Evolutionary conservation across 1,140 invertebrate species (phyloP).

Genomic region (Musca domestica): DNA sequence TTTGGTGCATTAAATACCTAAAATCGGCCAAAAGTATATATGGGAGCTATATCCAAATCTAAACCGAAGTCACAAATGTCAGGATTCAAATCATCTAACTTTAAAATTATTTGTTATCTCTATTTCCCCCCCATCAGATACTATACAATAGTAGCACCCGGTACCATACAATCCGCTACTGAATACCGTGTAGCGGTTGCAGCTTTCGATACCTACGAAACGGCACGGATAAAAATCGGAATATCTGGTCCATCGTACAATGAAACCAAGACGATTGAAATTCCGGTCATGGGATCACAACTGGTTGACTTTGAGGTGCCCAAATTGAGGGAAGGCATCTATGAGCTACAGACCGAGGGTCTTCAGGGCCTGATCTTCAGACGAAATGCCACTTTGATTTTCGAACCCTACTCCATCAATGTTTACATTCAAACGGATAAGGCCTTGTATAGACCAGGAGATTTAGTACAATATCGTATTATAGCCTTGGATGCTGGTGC

Average conservation of each 20-base stretch:
- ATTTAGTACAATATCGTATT: conserved; percentile 79
- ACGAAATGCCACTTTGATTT: conserved; percentile 63
- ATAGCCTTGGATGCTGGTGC: conserved; percentile 68
- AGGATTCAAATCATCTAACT: too few species aligned
- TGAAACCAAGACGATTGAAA: conserved; percentile 65
- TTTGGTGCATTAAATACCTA: too few species aligned
- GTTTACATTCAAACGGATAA: conserved; percentile 84
- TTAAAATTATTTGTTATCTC: too few species aligned
- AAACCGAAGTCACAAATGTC: too few species aligned
- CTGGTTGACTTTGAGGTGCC: conserved; percentile 72
- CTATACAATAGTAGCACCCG: conserved; percentile 79
- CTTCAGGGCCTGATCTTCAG: conserved; percentile 65
- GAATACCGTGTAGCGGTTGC: conserved; percentile 80
- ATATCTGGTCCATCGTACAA: conserved; percentile 69
- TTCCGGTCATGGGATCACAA: conserved; percentile 64
- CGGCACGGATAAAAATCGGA: conserved; percentile 68
- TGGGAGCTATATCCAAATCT: too few species aligned
- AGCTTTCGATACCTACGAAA: conserved; percentile 60
- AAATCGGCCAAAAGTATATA: too few species aligned
- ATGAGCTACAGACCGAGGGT: conserved; percentile 73
- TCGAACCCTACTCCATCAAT: conserved; percentile 60
- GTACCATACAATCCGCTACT: conserved; percentile 74
- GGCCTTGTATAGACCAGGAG: conserved; percentile 87
- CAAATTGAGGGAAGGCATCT: conserved; percentile 74
- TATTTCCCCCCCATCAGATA: conserved; percentile 27